These are phyloP conservation scores for Orius insidiosus DNA, from an alignment of 1,140 invertebrate genomes.

Conservation along the genomic window DNA sequence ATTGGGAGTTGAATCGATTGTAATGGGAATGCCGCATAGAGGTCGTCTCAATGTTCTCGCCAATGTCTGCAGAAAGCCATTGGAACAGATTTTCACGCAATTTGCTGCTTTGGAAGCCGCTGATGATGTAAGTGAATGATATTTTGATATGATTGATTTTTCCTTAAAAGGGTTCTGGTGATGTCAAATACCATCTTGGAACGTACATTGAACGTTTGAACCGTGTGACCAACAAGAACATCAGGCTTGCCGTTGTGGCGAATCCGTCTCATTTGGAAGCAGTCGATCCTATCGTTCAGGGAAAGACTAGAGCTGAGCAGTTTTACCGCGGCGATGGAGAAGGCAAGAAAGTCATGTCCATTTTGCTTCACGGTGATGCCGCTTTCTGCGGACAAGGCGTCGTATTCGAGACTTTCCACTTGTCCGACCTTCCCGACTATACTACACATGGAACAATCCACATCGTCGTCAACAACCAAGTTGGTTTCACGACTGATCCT, in stretches of 20 bases:
- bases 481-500: slow-evolving; percentile 31
- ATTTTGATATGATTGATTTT: not conserved
- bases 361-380: slow-evolving; percentile 50
- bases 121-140: slow-evolving; percentile 58
- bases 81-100: slow-evolving; percentile 83
- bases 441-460: slow-evolving; percentile 39
- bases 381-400: slow-evolving; percentile 37
- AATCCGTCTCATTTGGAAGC: slow-evolving; percentile 11
- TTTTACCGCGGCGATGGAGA: slow-evolving; percentile 46
- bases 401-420: slow-evolving; percentile 41
- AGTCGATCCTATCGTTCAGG: slow-evolving; percentile 4
- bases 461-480: slow-evolving; percentile 49
- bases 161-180: slow-evolving; percentile 28
- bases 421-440: slow-evolving; percentile 39
- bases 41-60: slow-evolving; percentile 9
- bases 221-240: slow-evolving; percentile 94
- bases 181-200: slow-evolving; percentile 15
- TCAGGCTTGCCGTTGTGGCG: slow-evolving; percentile 85
- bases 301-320: slow-evolving; percentile 48
- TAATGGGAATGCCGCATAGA: slow-evolving; percentile 11
- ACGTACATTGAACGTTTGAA: slow-evolving; percentile 96
- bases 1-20: not conserved
- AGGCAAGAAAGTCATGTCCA: slow-evolving; percentile 2
- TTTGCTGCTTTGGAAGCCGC: slow-evolving; percentile 94
- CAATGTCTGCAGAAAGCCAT: slow-evolving; percentile 3